A percentile compares a stretch with the other conserved stretches of the same genome.
Evolutionary conservation across 2,113 vertebrate species (phyloP).

Genomic region (Peromyscus leucopus): DNA sequence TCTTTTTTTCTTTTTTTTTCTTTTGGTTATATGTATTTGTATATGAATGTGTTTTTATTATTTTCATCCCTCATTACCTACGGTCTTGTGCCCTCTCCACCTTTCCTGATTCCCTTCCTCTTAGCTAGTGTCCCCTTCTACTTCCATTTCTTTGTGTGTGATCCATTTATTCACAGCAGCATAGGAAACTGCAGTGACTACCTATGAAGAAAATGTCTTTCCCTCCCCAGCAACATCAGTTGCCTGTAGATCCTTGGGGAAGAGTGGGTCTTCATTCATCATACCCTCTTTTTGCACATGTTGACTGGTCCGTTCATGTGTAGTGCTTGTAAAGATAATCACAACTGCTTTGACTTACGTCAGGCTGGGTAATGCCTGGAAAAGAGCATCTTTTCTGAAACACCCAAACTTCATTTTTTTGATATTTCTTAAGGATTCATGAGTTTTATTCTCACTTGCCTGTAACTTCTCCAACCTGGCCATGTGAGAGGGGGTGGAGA

Average conservation of each 20-base stretch:
- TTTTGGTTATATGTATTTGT: too few relatives aligned
- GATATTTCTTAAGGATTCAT: neutral
- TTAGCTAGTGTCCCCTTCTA: neutral
- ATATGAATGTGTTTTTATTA: neutral
- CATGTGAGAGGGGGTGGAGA: neutral
- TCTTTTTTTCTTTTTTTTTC: too few relatives aligned
- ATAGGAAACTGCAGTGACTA: neutral
- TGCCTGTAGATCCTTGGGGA: neutral
- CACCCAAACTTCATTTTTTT: neutral
- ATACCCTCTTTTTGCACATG: neutral
- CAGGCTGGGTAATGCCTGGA: neutral
- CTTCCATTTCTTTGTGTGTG: neutral
- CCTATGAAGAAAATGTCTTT: neutral
- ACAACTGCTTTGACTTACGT: neutral
- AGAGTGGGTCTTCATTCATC: neutral
- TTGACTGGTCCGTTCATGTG: neutral
- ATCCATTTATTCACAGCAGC: neutral
- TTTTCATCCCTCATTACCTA: neutral
- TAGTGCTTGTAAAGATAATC: neutral
- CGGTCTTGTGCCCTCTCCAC: neutral
- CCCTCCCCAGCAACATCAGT: neutral
- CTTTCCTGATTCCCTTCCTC: neutral
- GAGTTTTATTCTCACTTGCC: neutral
- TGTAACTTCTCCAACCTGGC: neutral
- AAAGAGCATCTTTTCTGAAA: neutral